These are phyloP conservation scores for Lepus timidus DNA, from an alignment of 2,113 vertebrate genomes.

Conservation along the genomic window DNA sequence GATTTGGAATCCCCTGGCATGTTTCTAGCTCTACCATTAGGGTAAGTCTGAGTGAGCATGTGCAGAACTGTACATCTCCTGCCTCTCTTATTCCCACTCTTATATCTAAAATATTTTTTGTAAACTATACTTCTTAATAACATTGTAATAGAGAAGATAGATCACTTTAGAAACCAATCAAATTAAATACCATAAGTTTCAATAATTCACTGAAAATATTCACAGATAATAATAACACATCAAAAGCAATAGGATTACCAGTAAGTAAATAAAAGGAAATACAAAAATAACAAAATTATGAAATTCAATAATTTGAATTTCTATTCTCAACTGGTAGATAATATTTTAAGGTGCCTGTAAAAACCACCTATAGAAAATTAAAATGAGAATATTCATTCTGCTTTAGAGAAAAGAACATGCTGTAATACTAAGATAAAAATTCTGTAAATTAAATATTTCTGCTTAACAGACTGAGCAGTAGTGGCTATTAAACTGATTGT, in stretches of 20 bases:
- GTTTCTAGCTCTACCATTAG: too few species aligned
- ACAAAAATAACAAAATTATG: slow-evolving; percentile 45
- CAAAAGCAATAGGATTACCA: slow-evolving; percentile 15
- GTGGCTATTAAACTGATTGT: neutral
- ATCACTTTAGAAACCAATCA: slow-evolving; percentile 54
- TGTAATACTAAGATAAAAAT: slow-evolving; percentile 18
- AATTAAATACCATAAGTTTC: slow-evolving; percentile 39
- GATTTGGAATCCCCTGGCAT: too few species aligned
- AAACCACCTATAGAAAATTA: slow-evolving; percentile 40
- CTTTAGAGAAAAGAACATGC: slow-evolving; percentile 26
- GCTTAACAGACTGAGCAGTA: neutral
- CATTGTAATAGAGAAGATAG: neutral
- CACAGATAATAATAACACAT: neutral
- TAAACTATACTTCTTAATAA: slow-evolving; percentile 37
- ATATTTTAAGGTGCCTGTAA: slow-evolving; percentile 59
- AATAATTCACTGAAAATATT: slow-evolving; percentile 35
- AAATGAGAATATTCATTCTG: slow-evolving; percentile 55
- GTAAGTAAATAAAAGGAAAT: slow-evolving; percentile 36
- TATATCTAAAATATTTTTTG: neutral
- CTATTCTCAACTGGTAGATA: neutral
- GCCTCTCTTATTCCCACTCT: too few species aligned
- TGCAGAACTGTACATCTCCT: too few species aligned
- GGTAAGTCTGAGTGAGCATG: too few species aligned
- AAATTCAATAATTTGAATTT: slow-evolving; percentile 50
- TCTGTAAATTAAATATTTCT: neutral